phyloP scores from a whole-genome alignment of 2,888 invertebrate species.

The Phania funesta region DNA sequence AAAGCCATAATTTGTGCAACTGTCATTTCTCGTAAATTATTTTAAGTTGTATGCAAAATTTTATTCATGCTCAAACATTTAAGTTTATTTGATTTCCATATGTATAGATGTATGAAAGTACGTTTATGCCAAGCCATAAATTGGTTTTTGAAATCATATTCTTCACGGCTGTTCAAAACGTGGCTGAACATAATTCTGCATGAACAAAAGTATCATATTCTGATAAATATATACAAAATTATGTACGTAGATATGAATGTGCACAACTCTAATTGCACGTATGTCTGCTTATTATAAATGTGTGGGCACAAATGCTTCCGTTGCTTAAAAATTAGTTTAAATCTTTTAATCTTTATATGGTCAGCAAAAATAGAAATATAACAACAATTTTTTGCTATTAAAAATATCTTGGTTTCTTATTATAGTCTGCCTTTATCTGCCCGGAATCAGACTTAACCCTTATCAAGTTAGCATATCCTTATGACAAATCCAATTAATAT shows the following conservation, averaged over 20 bases:
- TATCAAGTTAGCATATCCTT: too few relatives aligned
- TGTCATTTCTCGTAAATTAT: conserved; percentile 63
- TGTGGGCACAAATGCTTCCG: conserved; percentile 65
- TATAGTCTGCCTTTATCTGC: too few relatives aligned
- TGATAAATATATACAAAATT: not conserved
- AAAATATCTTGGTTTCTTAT: not conserved
- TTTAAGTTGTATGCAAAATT: conserved; percentile 52
- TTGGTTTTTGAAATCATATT: conserved; percentile 31
- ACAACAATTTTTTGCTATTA: not conserved
- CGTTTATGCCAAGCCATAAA: not conserved
- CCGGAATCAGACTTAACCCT: too few relatives aligned
- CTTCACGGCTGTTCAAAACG: conserved; percentile 39
- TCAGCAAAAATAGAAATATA: conserved; percentile 1
- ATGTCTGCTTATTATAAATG: conserved; percentile 1
- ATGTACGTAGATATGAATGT: not conserved
- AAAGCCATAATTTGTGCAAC: conserved; percentile 65
- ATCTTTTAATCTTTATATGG: not conserved
- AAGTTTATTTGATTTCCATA: conserved; percentile 25
- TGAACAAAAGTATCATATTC: not conserved
- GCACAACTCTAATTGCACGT: not conserved
- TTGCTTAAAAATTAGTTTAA: conserved; percentile 32
- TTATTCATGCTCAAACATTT: conserved; percentile 31
- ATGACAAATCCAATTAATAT: too few relatives aligned
- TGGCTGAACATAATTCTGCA: conserved; percentile 45
- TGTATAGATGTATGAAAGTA: not conserved